Conservation (phyloP, 2,888 invertebrate species). For the Microctonus hyperodae region DNA sequence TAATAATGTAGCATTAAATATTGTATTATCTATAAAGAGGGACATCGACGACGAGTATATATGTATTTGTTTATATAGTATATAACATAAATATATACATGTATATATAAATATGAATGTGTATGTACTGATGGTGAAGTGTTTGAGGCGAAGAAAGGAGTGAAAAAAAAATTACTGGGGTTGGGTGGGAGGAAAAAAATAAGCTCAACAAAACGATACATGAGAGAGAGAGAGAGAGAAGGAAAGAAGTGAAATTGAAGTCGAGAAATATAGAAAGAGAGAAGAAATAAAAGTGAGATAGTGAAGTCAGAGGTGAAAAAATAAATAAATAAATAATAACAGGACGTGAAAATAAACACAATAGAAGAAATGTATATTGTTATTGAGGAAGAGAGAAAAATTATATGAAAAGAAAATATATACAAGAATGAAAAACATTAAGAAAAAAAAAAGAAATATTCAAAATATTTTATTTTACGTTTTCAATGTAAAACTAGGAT, state of each 20-base stretch:
- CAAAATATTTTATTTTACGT: conserved; percentile 12
- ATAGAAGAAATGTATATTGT: background rate
- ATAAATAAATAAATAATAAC: background rate
- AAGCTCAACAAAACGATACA: too few relatives aligned
- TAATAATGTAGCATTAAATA: too few relatives aligned
- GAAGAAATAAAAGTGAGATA: too few relatives aligned
- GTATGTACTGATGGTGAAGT: background rate
- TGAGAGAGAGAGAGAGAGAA: conserved; percentile 9
- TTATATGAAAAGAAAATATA: conserved; percentile 8
- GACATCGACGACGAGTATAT: too few relatives aligned
- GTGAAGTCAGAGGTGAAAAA: background rate
- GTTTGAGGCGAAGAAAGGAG: conserved; percentile 14
- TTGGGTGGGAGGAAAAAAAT: background rate
- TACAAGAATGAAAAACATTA: background rate
- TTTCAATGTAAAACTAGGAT: too few relatives aligned
- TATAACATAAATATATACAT: background rate
- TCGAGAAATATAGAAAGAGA: too few relatives aligned
- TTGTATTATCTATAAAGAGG: too few relatives aligned
- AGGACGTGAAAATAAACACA: conserved; percentile 16
- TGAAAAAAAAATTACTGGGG: conserved; percentile 20
- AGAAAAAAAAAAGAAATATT: background rate
- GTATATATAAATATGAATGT: background rate
- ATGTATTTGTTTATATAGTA: too few relatives aligned
- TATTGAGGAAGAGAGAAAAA: conserved; percentile 14
- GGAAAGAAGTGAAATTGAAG: too few relatives aligned